Evolutionary conservation across 64 coral and sea anemone genomes (phyloP), one percentile per base, ranked within the genome.

Genomic region (Dendronephthya gigantea): DNA sequence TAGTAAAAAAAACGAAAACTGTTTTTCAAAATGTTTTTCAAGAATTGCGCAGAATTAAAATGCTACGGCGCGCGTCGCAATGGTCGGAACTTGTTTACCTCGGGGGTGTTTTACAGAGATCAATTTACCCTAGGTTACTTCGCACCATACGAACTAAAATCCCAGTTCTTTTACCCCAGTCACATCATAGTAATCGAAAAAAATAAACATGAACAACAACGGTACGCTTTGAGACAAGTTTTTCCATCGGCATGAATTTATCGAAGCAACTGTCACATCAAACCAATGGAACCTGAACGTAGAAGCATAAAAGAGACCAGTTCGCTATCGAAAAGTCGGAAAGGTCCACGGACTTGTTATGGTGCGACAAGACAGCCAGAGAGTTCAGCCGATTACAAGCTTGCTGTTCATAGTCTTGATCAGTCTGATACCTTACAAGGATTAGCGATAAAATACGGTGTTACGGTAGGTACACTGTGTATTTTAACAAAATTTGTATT

Each of bases 401-500:
- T 89, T 8, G 58, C 90, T 14, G 75, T 83, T 38, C 91, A 93
- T 83, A 88, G 82, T 52, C 31, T 93, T 39, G 14, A 82, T n/a
- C 15, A 16, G 4, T 50, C 34, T 0, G 91, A 93, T 45, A 93
- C 91, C 9, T 47, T 93, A 29, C 91, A 93, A 74, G 91, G 91
- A 75, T 38, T 93, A 14, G 87, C 91, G 0, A 93, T 93, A 82
- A 86, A 89, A 90, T 93, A 93, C 48, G 91, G 74, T 32, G 88
- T 87, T 14, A 84, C 91, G 74, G 91, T 93, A 68, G 74, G 91
- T 87, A 41, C 22, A 66, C 19, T 66, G 19, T 5, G 19, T 66
- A n/a, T n/a, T n/a, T n/a, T n/a, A n/a, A n/a, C n/a, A n/a, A n/a
- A n/a, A n/a, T n/a, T n/a, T n/a, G n/a, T n/a, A n/a, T n/a, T n/a